phyloP scores from a whole-genome alignment of 2,113 vertebrate species.

The Strix uralensis region DNA sequence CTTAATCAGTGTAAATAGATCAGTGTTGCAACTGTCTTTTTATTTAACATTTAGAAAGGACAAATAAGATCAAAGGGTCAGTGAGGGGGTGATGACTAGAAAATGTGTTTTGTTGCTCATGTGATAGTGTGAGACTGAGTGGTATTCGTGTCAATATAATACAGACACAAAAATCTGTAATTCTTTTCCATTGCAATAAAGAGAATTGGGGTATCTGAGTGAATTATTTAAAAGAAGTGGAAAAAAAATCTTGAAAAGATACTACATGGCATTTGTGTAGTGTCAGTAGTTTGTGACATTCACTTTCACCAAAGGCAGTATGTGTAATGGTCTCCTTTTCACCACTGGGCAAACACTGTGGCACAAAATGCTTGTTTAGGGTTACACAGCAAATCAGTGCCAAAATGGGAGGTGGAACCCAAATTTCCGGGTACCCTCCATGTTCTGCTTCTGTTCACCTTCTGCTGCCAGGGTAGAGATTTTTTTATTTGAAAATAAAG shows the following conservation, averaged over 20 bases:
- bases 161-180: neutral
- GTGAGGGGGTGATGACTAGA: neutral
- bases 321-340: neutral
- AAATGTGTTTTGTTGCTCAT: neutral
- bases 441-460: neutral
- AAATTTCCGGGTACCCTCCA: neutral
- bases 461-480: neutral
- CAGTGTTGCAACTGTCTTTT: neutral
- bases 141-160: neutral
- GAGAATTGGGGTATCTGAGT: neutral
- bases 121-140: neutral
- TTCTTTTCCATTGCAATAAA: neutral
- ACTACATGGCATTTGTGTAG: neutral
- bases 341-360: neutral
- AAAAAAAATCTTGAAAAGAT: neutral
- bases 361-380: neutral
- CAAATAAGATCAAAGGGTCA: neutral
- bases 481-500: neutral
- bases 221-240: neutral
- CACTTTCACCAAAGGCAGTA: neutral
- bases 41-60: neutral
- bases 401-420: neutral
- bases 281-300: neutral
- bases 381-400: neutral
- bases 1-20: constrained; percentile 58